Evolutionary conservation across 64 coral and sea anemone genomes (phyloP).

Genomic region (Montipora capricornis): DNA sequence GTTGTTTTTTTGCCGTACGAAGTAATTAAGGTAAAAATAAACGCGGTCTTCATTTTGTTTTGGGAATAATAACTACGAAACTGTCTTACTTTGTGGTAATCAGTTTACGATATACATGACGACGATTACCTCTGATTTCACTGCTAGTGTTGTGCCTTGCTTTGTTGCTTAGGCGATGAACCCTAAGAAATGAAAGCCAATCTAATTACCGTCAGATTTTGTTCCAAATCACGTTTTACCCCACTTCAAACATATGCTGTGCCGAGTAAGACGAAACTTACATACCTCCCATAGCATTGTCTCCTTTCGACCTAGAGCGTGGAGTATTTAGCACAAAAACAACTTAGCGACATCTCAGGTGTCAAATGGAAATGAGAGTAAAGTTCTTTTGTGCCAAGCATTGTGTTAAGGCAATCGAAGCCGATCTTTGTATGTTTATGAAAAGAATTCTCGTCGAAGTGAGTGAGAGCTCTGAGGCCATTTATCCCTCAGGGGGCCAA

Average conservation of each 20-base stretch:
- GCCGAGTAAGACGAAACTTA: neutral
- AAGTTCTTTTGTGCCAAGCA: slow-evolving; percentile 72
- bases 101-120: neutral
- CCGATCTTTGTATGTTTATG: slow-evolving; percentile 48
- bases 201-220: slow-evolving; percentile 65
- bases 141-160: neutral
- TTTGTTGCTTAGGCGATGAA: slow-evolving; percentile 43
- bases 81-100: slow-evolving; percentile 22
- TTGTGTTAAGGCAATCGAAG: slow-evolving; percentile 65
- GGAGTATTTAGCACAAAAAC: slow-evolving; percentile 44
- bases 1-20: slow-evolving; percentile 21
- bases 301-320: neutral
- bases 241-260: slow-evolving; percentile 14
- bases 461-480: neutral
- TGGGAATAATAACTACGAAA: neutral
- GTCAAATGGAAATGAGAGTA: slow-evolving; percentile 69
- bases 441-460: slow-evolving; percentile 35
- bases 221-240: slow-evolving; percentile 66
- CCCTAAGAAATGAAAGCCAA: slow-evolving; percentile 50
- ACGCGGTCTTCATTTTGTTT: slow-evolving; percentile 28
- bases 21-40: slow-evolving; percentile 18
- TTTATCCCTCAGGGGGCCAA: slow-evolving; percentile 27
- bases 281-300: slow-evolving; percentile 22
- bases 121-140: slow-evolving; percentile 3
- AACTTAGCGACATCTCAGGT: slow-evolving; percentile 27